Conservation (phyloP, 2,888 invertebrate genomes). For the Ormyrus rosae region DNA sequence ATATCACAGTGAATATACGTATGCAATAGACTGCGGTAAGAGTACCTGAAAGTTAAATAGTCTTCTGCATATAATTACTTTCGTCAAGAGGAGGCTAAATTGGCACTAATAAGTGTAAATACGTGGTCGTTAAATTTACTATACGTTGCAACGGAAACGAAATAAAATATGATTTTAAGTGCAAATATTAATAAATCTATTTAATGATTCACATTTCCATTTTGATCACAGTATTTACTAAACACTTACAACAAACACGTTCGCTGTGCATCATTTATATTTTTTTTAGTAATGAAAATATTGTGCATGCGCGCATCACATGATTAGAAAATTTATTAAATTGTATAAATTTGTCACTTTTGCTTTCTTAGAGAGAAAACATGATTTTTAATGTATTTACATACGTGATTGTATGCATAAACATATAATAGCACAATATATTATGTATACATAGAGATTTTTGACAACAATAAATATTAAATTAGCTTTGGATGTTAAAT, state of each 20-base stretch:
- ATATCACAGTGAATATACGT: conserved; percentile 40
- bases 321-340: conserved; percentile 27
- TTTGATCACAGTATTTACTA: conserved; percentile 20
- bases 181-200: not conserved
- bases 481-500: conserved; percentile 14
- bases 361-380: not conserved
- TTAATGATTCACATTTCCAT: not conserved
- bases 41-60: conserved; percentile 66
- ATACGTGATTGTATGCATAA: not conserved
- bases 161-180: not conserved
- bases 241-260: conserved; percentile 3
- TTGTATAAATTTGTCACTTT: conserved; percentile 18
- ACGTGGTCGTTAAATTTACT: not conserved
- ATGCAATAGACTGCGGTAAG: conserved; percentile 58
- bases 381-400: not conserved
- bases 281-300: conserved; percentile 18
- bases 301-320: conserved; percentile 25
- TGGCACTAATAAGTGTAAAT: conserved; percentile 24
- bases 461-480: conserved; percentile 14
- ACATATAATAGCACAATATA: not conserved
- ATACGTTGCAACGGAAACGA: not conserved
- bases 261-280: conserved; percentile 1
- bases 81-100: conserved; percentile 38
- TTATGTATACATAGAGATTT: conserved; percentile 5
- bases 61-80: conserved; percentile 57